A percentile compares a stretch with the other conserved stretches of the same genome.
Evolutionary conservation across 2,797 vertebrate genomes (phyloP).

Genomic region (Antrozous pallidus): DNA sequence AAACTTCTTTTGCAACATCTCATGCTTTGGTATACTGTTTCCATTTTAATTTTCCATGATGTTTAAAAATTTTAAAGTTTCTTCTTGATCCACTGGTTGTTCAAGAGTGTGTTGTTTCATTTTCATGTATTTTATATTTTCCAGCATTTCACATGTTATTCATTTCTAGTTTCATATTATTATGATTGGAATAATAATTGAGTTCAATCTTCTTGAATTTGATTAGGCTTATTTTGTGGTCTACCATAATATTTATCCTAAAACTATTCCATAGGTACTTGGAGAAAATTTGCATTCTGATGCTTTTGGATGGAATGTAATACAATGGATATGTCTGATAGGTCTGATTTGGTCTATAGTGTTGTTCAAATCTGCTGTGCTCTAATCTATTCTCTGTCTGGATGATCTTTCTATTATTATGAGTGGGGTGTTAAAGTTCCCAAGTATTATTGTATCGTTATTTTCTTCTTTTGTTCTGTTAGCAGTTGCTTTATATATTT

Average conservation of each 20-base stretch:
- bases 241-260: not conserved
- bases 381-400: not conserved
- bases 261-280: not conserved
- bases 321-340: not conserved
- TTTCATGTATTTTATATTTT: not conserved
- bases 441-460: not conserved
- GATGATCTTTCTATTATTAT: not conserved
- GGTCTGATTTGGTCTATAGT: not conserved
- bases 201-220: not conserved
- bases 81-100: not conserved
- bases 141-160: not conserved
- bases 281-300: not conserved
- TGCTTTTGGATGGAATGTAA: not conserved
- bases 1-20: not conserved
- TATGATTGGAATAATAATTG: too few species aligned
- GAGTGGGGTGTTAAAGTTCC: not conserved
- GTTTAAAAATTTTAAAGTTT: not conserved
- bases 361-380: not conserved
- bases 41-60: not conserved
- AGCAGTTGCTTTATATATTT: not conserved
- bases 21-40: not conserved
- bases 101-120: not conserved
- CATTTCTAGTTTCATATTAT: not conserved
- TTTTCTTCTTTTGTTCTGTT: not conserved
- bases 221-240: not conserved